phyloP scores from a whole-genome alignment of 2,113 vertebrate species.

The Melanotaenia duboulayi region DNA sequence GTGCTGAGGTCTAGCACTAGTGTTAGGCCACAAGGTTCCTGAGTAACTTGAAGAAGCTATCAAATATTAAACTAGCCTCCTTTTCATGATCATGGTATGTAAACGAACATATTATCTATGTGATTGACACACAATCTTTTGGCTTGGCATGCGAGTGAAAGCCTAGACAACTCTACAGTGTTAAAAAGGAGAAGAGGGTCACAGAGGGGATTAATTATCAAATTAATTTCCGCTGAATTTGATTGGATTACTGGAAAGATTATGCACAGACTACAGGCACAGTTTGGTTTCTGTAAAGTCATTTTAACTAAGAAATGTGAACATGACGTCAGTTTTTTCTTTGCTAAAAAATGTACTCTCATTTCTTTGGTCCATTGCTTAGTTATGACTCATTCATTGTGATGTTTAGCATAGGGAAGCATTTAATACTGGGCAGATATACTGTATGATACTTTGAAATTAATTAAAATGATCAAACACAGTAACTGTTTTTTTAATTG shows the following conservation, averaged over 20 bases:
- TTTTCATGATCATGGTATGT: constrained; percentile 79
- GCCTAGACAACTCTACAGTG: constrained; percentile 61
- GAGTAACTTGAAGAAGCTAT: constrained; percentile 81
- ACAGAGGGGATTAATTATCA: constrained; percentile 46
- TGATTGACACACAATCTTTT: constrained; percentile 65
- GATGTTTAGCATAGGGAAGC: constrained; percentile 3
- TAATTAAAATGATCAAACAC: constrained; percentile 63
- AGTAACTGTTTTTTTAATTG: constrained; percentile 68
- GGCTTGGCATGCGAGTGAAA: constrained; percentile 62
- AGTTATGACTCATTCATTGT: not conserved
- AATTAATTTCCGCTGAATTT: constrained; percentile 41
- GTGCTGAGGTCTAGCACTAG: constrained; percentile 56
- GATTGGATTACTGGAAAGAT: constrained; percentile 12
- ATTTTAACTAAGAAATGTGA: constrained; percentile 21
- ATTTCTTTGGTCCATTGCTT: constrained; percentile 11
- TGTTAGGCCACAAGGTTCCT: constrained; percentile 72
- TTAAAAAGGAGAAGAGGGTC: constrained; percentile 57
- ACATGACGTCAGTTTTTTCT: constrained; percentile 17
- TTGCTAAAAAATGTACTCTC: constrained; percentile 18
- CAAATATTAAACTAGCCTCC: constrained; percentile 79
- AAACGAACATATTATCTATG: constrained; percentile 81
- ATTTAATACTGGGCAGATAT: not conserved
- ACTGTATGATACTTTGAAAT: not conserved
- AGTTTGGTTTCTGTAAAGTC: constrained; percentile 1
- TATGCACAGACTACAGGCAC: not conserved